A percentile compares a stretch with the other conserved stretches of the same genome.
Evolutionary conservation across 2,113 vertebrate genomes (phyloP).

Genomic region (Brachyhypopomus gauderio): DNA sequence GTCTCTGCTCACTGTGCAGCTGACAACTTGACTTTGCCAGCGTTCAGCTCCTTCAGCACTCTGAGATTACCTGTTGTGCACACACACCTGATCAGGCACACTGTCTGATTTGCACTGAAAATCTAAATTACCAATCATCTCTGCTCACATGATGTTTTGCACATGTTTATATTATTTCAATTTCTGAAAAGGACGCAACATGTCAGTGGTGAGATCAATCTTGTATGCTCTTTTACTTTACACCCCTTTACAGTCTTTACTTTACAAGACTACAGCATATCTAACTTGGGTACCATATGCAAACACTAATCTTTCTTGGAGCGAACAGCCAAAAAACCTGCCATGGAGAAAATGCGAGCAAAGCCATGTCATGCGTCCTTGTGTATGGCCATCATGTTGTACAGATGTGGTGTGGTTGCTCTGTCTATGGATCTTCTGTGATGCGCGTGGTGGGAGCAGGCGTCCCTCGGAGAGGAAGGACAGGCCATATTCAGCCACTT

Average conservation of each 20-base stretch:
- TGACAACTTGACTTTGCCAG: neutral
- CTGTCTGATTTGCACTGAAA: neutral
- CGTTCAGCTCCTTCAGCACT: neutral
- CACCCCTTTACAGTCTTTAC: constrained; percentile 48
- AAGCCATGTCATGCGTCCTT: constrained; percentile 5
- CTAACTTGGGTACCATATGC: neutral
- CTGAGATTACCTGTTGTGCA: neutral
- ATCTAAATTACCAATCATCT: neutral
- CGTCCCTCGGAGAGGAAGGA: constrained; percentile 52
- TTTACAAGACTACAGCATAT: neutral
- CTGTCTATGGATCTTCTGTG: neutral
- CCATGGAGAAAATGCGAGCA: neutral
- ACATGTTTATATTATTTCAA: neutral
- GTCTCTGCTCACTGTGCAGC: neutral
- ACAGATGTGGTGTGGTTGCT: neutral
- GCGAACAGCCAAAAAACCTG: neutral
- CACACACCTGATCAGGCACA: neutral
- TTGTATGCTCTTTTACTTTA: constrained; percentile 10
- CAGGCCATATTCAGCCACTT: constrained; percentile 61
- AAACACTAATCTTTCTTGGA: neutral
- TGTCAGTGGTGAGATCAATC: neutral
- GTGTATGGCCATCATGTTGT: neutral
- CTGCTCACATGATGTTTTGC: neutral
- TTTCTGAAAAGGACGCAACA: neutral
- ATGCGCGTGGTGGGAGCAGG: constrained; percentile 48